Evolutionary conservation across 2,797 vertebrate species (phyloP).

Genomic region (Babyrousa celebensis): DNA sequence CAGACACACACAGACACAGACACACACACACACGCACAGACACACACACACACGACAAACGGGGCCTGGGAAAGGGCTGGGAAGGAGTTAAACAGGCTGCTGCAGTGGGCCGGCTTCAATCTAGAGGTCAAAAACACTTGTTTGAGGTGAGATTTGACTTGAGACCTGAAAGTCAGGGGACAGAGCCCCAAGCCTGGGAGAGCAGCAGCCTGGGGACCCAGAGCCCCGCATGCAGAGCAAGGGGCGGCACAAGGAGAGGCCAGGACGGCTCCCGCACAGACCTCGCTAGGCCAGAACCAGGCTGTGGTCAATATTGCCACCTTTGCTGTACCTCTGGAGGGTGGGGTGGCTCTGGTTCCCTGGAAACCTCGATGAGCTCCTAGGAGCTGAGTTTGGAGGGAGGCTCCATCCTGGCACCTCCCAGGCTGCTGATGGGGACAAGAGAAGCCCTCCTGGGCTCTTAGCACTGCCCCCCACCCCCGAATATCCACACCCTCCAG

Average conservation of each 20-base stretch:
- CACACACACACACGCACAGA: neutral
- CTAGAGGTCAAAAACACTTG: neutral
- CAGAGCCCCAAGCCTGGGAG: neutral
- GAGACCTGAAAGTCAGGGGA: neutral
- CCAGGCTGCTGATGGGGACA: neutral
- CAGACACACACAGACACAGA: neutral
- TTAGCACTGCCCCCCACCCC: neutral
- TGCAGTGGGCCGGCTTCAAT: neutral
- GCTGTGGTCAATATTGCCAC: neutral
- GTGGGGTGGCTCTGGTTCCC: neutral
- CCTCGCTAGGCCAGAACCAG: fast-evolving
- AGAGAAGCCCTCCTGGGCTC: neutral
- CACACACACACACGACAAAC: neutral
- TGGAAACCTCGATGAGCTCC: neutral
- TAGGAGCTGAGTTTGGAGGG: neutral
- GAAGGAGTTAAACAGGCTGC: neutral
- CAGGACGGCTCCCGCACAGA: neutral
- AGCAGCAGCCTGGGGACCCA: neutral
- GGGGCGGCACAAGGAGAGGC: neutral
- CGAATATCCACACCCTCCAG: neutral
- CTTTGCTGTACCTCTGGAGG: neutral
- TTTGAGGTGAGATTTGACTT: neutral
- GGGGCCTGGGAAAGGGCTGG: no score
- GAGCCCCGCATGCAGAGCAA: fast-evolving
- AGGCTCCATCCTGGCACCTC: neutral